Evolutionary conservation across 1,140 invertebrate species (phyloP).

Genomic region (Cephus cinctus): DNA sequence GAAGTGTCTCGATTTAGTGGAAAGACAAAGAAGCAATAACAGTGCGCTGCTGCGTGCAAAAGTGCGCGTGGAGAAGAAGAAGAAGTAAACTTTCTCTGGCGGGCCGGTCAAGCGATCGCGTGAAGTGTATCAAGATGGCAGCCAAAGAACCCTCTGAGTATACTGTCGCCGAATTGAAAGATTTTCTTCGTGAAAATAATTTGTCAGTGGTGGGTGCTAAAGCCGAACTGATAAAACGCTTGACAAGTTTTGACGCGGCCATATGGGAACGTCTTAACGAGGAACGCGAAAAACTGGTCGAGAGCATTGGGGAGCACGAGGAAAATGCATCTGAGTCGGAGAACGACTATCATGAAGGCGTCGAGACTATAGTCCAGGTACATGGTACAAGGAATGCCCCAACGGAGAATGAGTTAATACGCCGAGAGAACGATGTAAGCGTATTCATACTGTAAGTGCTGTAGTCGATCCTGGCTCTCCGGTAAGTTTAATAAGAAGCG

Average conservation of each 20-base stretch:
- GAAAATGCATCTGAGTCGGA: neutral
- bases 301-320: constrained; percentile 6
- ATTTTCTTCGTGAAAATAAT: constrained; percentile 4
- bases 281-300: constrained; percentile 5
- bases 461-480: constrained; percentile 13
- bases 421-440: neutral
- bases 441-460: constrained; percentile 5
- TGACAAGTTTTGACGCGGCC: constrained; percentile 6
- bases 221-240: constrained; percentile 10
- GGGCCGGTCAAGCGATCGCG: neutral
- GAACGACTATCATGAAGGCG: neutral
- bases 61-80: no score
- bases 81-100: no score
- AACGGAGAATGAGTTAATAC: neutral
- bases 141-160: constrained; percentile 3
- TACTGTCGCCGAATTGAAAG: constrained; percentile 9
- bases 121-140: constrained; percentile 1
- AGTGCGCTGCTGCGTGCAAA: no score
- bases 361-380: neutral
- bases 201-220: constrained; percentile 1
- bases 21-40: no score
- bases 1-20: no score
- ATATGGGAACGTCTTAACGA: constrained; percentile 3
- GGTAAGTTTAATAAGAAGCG: constrained; percentile 13
- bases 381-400: neutral